Evolutionary conservation across 2,113 vertebrate species (phyloP).

Genomic region (Siniperca chuatsi): DNA sequence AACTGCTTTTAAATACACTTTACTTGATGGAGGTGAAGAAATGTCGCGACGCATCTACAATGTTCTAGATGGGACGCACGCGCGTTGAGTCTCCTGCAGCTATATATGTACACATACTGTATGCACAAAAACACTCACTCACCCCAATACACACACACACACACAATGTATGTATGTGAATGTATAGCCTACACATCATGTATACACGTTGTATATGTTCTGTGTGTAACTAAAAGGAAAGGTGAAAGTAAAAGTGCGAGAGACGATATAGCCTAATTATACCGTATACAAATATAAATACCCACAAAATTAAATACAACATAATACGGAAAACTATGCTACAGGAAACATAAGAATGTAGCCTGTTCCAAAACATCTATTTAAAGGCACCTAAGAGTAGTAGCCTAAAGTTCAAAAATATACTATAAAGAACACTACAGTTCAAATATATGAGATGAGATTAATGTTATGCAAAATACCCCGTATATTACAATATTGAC

Average conservation of each 20-base stretch:
- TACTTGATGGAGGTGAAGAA: constrained; percentile 19
- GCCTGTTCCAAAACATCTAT: background rate
- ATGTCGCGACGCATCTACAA: constrained; percentile 64
- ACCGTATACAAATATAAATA: background rate
- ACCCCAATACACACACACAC: too few relatives aligned
- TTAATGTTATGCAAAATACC: background rate
- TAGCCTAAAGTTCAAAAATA: background rate
- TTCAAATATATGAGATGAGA: background rate
- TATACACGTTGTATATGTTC: background rate
- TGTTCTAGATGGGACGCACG: constrained; percentile 39
- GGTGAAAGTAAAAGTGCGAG: too few relatives aligned
- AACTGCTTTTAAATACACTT: rapidly evolving
- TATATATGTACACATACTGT: background rate
- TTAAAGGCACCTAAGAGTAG: background rate
- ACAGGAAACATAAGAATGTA: background rate
- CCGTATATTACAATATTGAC: background rate
- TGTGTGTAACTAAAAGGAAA: background rate
- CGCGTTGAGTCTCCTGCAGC: constrained; percentile 50
- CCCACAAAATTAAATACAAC: background rate
- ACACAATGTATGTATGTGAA: background rate
- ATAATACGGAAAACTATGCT: background rate
- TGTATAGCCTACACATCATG: background rate
- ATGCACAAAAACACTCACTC: background rate
- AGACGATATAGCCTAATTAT: background rate
- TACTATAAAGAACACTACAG: background rate